Percentiles rank a stretch among this genome's conserved stretches.
Conservation (phyloP, 1,140 invertebrate species). For the Drosophila kepulauana region DNA sequence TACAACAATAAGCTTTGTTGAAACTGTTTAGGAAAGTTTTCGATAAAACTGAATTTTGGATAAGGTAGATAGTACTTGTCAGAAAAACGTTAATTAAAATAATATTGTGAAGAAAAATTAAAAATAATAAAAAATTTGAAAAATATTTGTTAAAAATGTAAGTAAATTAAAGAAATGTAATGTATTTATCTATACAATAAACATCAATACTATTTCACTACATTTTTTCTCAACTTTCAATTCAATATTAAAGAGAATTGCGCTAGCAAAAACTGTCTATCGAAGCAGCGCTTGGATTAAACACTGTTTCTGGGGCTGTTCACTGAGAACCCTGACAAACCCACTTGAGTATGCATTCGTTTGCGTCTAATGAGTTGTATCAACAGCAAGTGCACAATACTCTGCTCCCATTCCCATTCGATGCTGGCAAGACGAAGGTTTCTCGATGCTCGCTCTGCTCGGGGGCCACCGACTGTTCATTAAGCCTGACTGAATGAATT, state of each 20-base stretch:
- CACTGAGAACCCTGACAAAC: conserved; percentile 31
- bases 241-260: conserved; percentile 12
- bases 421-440: conserved; percentile 36
- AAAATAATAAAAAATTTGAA: too few relatives aligned
- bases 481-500: conserved; percentile 80
- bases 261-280: neutral
- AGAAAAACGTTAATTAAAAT: too few relatives aligned
- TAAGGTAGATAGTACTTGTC: neutral
- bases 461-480: conserved; percentile 70
- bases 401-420: neutral
- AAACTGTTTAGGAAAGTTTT: neutral
- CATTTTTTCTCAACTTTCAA: neutral
- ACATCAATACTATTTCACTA: neutral
- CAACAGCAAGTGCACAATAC: conserved; percentile 68
- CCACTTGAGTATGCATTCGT: conserved; percentile 79
- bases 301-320: conserved; percentile 7
- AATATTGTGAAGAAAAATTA: too few relatives aligned
- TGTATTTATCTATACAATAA: neutral
- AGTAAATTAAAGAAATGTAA: neutral
- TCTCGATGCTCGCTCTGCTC: neutral
- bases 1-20: neutral
- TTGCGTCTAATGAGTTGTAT: conserved; percentile 83
- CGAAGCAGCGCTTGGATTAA: neutral
- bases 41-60: neutral
- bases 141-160: too few relatives aligned